Base-by-base conservation (phyloP, 2,888 invertebrate species). In the Dysmachus trigonus region DNA sequence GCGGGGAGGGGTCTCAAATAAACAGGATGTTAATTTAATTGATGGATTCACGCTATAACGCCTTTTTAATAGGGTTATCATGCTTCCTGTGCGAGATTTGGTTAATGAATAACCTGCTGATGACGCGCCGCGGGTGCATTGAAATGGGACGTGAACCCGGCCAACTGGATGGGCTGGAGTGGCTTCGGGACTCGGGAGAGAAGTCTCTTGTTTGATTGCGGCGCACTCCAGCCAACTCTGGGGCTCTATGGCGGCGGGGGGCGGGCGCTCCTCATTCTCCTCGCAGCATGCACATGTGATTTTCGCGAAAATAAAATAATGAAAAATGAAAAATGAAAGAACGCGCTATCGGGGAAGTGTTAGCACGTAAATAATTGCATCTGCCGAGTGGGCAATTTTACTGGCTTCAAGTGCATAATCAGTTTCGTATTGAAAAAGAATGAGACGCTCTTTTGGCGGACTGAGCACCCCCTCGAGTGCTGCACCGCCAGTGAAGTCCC, bases 61-160 rank as follows among this genome's bases (percentile, higher is more conserved):
- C 89, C 89, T 89, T 89, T 89, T 89, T 88, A 88, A 89, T 89
- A 88, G 89, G 89, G 89, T 88, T 89, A 88, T 88, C 88, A 88
- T 86, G 51, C 77, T 73, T 53, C 62, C 76, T 62, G 85, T 83
- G 41, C 77, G 77, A 87, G 86, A 86, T 87, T 87, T 85, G 86
- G 87, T 86, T 87, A 87, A 87, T 87, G 86, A 87, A 87, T 87
- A 87, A 87, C 76, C 87, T 82, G 86, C 85, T 87, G 86, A 86
- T 86, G 87, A 86, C 84, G 73, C 72, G 73, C 72, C 73, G 47
- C 73, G 22, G 83, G 31, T 51, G 84, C 84, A 72, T 41, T 73
- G 47, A 71, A 82, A 82, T 82, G 71, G 62, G 18, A 53, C 71
- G 22, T 62, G 62, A 13, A 51, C 77, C 76, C 47, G 35, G 82